These are phyloP conservation scores for Sinocyclocheilus maitianheensis DNA, from an alignment of 2,113 vertebrate genomes.

Conservation along the genomic window DNA sequence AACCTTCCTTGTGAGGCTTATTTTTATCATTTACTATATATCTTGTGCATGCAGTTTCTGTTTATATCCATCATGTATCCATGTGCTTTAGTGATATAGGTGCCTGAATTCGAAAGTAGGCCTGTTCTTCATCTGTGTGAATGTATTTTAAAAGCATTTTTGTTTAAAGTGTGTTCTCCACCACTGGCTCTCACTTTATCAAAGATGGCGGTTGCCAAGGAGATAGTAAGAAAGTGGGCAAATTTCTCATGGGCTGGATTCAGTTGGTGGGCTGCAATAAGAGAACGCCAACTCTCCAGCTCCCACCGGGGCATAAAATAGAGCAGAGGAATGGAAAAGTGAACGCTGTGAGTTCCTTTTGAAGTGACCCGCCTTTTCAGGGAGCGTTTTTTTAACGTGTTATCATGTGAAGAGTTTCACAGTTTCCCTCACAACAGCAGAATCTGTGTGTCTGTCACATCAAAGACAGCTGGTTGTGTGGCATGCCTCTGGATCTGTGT, in stretches of 20 bases:
- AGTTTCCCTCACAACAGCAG: constrained; percentile 26
- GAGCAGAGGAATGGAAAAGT: not conserved
- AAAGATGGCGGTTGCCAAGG: constrained; percentile 57
- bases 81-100: not conserved
- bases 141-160: constrained; percentile 34
- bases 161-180: constrained; percentile 9
- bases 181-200: constrained; percentile 35
- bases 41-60: not conserved
- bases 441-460: constrained; percentile 18
- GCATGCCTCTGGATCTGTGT: constrained; percentile 33
- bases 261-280: constrained; percentile 48
- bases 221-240: constrained; percentile 53
- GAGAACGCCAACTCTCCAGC: constrained; percentile 29
- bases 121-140: constrained; percentile 17
- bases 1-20: not conserved
- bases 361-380: constrained; percentile 42
- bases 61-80: not conserved
- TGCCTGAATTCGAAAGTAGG: constrained; percentile 5
- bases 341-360: constrained; percentile 31
- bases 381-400: constrained; percentile 34
- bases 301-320: constrained; percentile 33
- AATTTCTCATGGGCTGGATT: constrained; percentile 48
- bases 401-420: constrained; percentile 32
- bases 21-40: not conserved
- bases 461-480: constrained; percentile 36